Conservation (phyloP, 2,797 vertebrate genomes). For the Oryzias dopingdopingensis region DNA sequence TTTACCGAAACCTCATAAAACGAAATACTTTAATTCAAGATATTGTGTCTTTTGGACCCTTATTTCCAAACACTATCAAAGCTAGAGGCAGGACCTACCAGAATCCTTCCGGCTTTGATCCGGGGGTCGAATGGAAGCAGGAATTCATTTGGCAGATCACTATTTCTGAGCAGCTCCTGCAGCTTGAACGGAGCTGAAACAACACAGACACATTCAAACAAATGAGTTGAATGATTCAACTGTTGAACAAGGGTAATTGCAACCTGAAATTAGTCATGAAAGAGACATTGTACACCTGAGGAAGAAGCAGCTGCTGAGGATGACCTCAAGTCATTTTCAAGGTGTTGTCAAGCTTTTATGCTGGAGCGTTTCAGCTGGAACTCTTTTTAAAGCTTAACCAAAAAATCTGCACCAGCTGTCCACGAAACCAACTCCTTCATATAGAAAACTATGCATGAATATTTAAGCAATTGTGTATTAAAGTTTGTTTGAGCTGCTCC, state of each 20-base stretch:
- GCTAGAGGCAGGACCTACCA: slow-evolving; percentile 57
- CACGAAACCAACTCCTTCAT: no score
- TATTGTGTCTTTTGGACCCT: neutral
- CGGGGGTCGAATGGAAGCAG: slow-evolving; percentile 79
- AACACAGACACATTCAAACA: neutral
- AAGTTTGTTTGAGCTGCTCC: no score
- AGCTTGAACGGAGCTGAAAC: slow-evolving; percentile 65
- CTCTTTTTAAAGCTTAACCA: no score
- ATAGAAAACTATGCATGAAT: no score
- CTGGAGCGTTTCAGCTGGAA: no score
- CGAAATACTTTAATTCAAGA: no score
- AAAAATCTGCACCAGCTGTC: no score
- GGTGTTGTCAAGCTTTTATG: no score
- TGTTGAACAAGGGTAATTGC: slow-evolving; percentile 45
- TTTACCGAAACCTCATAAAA: no score
- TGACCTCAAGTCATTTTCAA: neutral
- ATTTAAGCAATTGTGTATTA: no score
- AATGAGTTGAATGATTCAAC: neutral
- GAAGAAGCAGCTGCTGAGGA: neutral
- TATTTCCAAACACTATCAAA: slow-evolving; percentile 1
- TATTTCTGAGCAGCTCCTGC: slow-evolving; percentile 66
- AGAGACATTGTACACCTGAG: neutral
- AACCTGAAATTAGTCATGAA: neutral
- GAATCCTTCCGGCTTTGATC: slow-evolving; percentile 69
- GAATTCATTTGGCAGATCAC: slow-evolving; percentile 72